phyloP scores from a whole-genome alignment of 2,797 vertebrate genomes.

The Dallia pectoralis region DNA sequence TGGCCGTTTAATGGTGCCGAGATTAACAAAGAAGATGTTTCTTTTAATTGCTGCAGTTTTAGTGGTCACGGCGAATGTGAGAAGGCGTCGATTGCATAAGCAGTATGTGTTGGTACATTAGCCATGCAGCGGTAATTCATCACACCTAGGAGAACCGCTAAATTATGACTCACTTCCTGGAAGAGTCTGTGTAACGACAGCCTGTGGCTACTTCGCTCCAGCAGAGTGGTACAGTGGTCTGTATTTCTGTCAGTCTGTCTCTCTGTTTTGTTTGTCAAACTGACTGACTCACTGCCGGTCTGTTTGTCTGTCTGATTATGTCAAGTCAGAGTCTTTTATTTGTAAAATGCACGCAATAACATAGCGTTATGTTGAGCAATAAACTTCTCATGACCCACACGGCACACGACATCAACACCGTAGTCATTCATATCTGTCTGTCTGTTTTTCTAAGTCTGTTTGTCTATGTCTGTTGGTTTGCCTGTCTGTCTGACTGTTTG shows the following conservation, averaged over 20 bases:
- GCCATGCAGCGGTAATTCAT: background rate
- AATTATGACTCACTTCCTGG: conserved; percentile 29
- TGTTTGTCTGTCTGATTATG: no score
- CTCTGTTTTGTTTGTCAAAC: background rate
- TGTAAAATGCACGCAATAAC: no score
- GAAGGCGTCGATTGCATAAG: conserved; percentile 1
- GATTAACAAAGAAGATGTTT: background rate
- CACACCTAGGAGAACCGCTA: conserved; percentile 8
- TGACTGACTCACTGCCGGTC: no score
- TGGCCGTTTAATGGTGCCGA: background rate
- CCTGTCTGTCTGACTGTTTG: no score
- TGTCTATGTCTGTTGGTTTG: no score
- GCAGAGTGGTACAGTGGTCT: background rate
- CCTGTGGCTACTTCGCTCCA: background rate
- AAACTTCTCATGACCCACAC: no score
- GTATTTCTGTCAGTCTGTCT: background rate
- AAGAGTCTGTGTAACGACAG: background rate
- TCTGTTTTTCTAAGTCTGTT: no score
- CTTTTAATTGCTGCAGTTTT: background rate
- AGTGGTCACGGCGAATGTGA: background rate
- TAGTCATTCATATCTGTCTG: no score
- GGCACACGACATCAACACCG: no score
- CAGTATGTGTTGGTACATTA: conserved; percentile 15
- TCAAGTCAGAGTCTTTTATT: no score
- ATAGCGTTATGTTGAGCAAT: no score